These are phyloP conservation scores for Lanistes nyassanus DNA, from an alignment of 1,140 invertebrate genomes.

Conservation along the genomic window DNA sequence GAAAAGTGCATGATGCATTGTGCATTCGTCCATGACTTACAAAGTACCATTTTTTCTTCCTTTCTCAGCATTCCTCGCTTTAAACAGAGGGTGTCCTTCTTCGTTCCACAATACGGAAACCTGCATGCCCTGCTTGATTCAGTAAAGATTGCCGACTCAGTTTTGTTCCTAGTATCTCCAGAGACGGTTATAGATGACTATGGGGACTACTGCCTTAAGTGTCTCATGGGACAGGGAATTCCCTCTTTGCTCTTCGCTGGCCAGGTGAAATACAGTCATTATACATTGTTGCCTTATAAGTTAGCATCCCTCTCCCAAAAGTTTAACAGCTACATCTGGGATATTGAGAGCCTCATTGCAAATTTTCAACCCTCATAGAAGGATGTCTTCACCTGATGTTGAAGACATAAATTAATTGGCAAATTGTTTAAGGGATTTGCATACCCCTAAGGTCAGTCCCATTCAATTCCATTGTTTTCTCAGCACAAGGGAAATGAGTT, in stretches of 20 bases:
- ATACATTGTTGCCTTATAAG: not conserved
- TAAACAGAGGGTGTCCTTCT: constrained; percentile 85
- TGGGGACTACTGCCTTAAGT: constrained; percentile 79
- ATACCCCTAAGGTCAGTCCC: too few relatives aligned
- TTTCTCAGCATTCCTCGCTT: constrained; percentile 78
- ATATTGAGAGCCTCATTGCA: too few relatives aligned
- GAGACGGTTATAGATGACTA: constrained; percentile 75
- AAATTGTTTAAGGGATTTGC: too few relatives aligned
- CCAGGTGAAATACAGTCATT: constrained; percentile 68
- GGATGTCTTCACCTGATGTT: too few relatives aligned
- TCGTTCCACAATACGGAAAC: constrained; percentile 77
- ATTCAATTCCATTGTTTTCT: too few relatives aligned
- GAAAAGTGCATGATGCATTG: too few relatives aligned
- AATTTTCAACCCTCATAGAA: too few relatives aligned
- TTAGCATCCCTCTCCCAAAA: too few relatives aligned
- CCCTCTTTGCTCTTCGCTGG: constrained; percentile 81
- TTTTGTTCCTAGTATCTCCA: constrained; percentile 83
- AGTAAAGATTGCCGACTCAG: constrained; percentile 84
- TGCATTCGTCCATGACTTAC: not conserved
- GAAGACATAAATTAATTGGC: too few relatives aligned
- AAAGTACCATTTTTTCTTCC: not conserved
- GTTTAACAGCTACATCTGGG: too few relatives aligned
- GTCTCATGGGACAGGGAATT: constrained; percentile 84
- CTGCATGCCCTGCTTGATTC: constrained; percentile 82
- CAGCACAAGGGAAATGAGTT: too few relatives aligned